Evolutionary conservation across 2,797 vertebrate genomes (phyloP), one percentile per base, ranked within the genome.

Genomic region (Muscicapa striata): DNA sequence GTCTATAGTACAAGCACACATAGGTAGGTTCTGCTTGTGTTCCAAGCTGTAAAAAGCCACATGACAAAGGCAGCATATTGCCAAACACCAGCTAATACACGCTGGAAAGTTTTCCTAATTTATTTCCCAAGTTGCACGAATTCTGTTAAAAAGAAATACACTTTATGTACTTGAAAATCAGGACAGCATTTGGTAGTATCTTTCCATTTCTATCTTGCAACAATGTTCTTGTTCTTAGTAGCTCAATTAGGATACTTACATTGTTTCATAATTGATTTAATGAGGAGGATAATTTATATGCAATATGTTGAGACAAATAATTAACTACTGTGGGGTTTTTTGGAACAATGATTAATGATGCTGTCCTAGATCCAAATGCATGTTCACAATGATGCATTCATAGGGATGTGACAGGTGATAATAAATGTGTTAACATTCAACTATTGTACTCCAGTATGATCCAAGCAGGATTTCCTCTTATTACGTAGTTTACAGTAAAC

Each of bases 311-410:
- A 95, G 91, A 96, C 93, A 95, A 96, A 97, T 95, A 95, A 96
- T 95, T 94, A 96, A 93, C 89, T 89, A 72, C 78, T 79, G 77
- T 85, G 66, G 45, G 2, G 0, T 54, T 52, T 93, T 88, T 91
- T 84, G 12, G 76, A 83, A 89, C 1, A 7, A 85, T 94, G 95
- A 95, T 97, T 96, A 96, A 96, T 82, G 87, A 90, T 41, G 70
- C 61, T 85, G 91, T 94, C 92, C 91, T 94, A 94, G 79, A 90
- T 95, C 78, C 93, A 96, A 96, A 86, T 16, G 38, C 51, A 36
- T 54, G 54, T 63, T 96, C 96, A 97, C 92, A 97, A 92, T 92
- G 92, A 96, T 95, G 79, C 92, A 97, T 96, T 97, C 96, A 97
- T 79, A 74, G 34, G 75, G 87, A 95, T 89, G 85, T 96, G 93